Conservation (phyloP, 2,113 vertebrate species). For the Campylomormyrus numenius region DNA sequence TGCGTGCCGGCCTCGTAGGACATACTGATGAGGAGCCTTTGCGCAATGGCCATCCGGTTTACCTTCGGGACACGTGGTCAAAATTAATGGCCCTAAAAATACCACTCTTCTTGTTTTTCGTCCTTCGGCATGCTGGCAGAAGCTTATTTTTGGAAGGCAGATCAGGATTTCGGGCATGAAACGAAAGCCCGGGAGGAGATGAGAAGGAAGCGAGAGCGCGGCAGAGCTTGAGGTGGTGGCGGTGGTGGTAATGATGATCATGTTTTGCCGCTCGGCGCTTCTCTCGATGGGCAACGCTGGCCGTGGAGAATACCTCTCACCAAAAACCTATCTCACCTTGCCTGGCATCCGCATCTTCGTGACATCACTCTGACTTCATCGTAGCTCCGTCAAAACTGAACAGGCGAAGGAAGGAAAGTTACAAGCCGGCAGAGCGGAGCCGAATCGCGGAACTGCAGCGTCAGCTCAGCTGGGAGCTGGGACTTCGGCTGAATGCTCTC, state of each 20-base stretch:
- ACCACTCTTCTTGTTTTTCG: slow-evolving; percentile 91
- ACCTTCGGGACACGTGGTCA: slow-evolving; percentile 91
- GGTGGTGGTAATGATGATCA: slow-evolving; percentile 66
- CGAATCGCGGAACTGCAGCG: slow-evolving; percentile 60
- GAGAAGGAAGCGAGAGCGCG: slow-evolving; percentile 64
- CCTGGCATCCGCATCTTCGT: slow-evolving; percentile 57
- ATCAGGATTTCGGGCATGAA: slow-evolving; percentile 80
- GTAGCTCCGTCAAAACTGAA: slow-evolving; percentile 45
- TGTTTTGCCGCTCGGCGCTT: slow-evolving; percentile 68
- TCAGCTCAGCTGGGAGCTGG: slow-evolving; percentile 40
- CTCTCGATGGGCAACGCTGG: slow-evolving; percentile 41
- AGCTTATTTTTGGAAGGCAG: slow-evolving; percentile 92
- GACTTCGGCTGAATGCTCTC: slow-evolving; percentile 48
- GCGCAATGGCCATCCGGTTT: slow-evolving; percentile 85
- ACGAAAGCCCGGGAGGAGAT: slow-evolving; percentile 67
- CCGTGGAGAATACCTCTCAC: slow-evolving; percentile 49
- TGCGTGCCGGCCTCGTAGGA: slow-evolving; percentile 72
- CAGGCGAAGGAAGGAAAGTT: slow-evolving; percentile 42
- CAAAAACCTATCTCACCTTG: slow-evolving; percentile 65
- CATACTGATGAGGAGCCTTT: slow-evolving; percentile 89
- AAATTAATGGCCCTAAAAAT: slow-evolving; percentile 98
- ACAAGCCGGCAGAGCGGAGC: slow-evolving; percentile 32
- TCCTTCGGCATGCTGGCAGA: slow-evolving; percentile 81
- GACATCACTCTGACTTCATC: slow-evolving; percentile 73
- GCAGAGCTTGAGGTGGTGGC: slow-evolving; percentile 58